Percentiles rank a stretch among this genome's conserved stretches.
Conservation (phyloP, 2,113 vertebrate genomes). For the Eudyptes chrysolophus region DNA sequence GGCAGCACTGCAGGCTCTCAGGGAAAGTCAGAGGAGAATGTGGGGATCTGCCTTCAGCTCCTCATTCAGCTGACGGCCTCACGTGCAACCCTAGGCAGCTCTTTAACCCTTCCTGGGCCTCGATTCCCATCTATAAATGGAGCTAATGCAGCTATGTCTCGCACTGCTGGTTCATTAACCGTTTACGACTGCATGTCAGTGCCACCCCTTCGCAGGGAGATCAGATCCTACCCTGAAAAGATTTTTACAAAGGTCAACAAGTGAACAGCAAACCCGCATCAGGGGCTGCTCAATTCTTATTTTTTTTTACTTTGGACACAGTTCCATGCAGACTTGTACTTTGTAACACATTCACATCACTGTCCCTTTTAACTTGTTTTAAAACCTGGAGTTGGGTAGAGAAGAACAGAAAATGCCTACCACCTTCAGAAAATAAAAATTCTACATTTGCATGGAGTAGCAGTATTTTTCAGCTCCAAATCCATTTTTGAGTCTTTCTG, state of each 20-base stretch:
- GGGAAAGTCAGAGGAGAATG: background rate
- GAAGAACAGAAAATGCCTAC: background rate
- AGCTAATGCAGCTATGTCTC: background rate
- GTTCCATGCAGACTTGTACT: background rate
- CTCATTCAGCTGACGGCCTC: background rate
- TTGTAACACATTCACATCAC: background rate
- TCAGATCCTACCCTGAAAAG: background rate
- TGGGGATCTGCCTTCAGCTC: background rate
- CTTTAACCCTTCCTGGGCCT: background rate
- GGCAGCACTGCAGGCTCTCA: background rate
- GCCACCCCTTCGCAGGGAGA: background rate
- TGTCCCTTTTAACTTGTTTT: rapidly evolving
- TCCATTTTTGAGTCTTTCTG: background rate
- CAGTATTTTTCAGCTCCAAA: background rate
- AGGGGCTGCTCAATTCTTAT: background rate
- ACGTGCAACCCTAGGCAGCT: background rate
- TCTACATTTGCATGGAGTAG: background rate
- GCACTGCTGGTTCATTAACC: rapidly evolving
- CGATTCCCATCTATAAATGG: background rate
- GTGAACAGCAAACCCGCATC: background rate
- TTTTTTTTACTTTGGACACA: background rate
- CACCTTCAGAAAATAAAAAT: background rate
- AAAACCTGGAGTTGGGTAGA: background rate
- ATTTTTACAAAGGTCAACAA: background rate
- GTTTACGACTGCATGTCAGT: background rate